phyloP scores from a whole-genome alignment of 1,140 invertebrate genomes.

The Maniola jurtina region DNA sequence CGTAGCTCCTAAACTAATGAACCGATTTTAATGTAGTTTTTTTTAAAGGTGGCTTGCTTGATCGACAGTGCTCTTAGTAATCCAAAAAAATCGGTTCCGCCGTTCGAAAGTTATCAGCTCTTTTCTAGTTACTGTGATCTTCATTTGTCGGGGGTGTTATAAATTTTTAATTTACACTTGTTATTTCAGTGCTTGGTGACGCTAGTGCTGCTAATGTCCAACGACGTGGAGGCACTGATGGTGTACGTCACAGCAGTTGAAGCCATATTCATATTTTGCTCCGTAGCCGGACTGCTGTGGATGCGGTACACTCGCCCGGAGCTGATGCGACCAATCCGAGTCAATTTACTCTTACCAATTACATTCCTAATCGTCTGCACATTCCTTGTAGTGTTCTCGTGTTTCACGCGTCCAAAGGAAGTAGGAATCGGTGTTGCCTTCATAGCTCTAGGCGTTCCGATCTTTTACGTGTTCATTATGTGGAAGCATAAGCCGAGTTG shows the following conservation, averaged over 20 bases:
- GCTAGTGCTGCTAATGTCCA: conserved; percentile 88
- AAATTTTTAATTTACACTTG: too few species aligned
- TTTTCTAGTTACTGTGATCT: too few species aligned
- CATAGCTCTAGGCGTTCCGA: conserved; percentile 88
- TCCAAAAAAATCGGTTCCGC: too few species aligned
- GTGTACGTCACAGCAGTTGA: conserved; percentile 97
- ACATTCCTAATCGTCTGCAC: conserved; percentile 91
- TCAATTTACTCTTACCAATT: conserved; percentile 87
- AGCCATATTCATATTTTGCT: conserved; percentile 94
- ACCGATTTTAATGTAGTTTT: too few species aligned
- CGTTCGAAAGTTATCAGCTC: too few species aligned
- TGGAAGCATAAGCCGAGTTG: conserved; percentile 88
- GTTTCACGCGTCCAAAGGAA: conserved; percentile 86
- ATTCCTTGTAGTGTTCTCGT: conserved; percentile 91
- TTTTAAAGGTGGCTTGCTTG: too few species aligned
- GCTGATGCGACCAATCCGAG: conserved; percentile 87
- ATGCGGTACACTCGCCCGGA: conserved; percentile 89
- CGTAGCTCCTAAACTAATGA: too few species aligned
- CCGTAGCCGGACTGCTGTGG: conserved; percentile 92
- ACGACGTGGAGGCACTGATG: conserved; percentile 94
- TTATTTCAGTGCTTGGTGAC: conserved; percentile 88
- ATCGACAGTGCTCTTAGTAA: too few species aligned
- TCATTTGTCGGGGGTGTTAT: too few species aligned
- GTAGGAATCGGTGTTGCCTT: conserved; percentile 91
- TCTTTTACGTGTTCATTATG: conserved; percentile 91